Percentiles rank a stretch among this genome's conserved stretches.
Evolutionary conservation across 2,113 vertebrate species (phyloP).

Genomic region (Seriola rivoliana): DNA sequence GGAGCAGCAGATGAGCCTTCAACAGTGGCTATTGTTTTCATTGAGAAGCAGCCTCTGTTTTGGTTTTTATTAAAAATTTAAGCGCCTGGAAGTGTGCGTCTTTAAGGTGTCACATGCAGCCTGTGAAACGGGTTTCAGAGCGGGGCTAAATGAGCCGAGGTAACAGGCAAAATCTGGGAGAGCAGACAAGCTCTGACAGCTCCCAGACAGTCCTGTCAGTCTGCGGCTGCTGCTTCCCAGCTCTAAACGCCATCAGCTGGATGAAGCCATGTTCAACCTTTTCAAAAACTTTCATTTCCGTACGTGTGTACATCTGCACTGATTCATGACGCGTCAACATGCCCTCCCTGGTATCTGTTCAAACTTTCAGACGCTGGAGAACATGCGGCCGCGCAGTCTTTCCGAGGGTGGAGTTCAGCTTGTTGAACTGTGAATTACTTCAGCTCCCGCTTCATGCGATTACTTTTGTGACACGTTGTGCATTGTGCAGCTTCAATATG

Average conservation of each 20-base stretch:
- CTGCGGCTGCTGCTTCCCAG: not conserved
- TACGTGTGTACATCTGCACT: not conserved
- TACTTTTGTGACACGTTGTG: slow-evolving; percentile 12
- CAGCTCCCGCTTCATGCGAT: not conserved
- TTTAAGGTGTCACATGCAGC: slow-evolving; percentile 31
- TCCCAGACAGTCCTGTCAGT: slow-evolving; percentile 16
- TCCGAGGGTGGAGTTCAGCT: not conserved
- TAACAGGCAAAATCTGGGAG: slow-evolving; percentile 36
- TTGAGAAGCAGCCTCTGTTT: slow-evolving; percentile 13
- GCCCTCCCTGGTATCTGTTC: not conserved
- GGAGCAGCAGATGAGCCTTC: slow-evolving; percentile 14
- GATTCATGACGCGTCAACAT: not conserved
- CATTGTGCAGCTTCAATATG: not conserved
- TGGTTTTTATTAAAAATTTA: slow-evolving; percentile 22
- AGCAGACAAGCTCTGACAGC: slow-evolving; percentile 23
- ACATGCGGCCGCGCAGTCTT: not conserved
- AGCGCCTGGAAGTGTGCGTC: not conserved
- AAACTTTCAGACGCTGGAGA: not conserved
- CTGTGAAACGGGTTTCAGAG: slow-evolving; percentile 39
- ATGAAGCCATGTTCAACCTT: slow-evolving; percentile 11
- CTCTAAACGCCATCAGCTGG: not conserved
- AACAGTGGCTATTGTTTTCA: slow-evolving; percentile 36
- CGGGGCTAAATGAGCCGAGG: slow-evolving; percentile 30
- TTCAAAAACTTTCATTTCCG: not conserved
- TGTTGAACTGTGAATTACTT: slow-evolving; percentile 25